phyloP scores from a whole-genome alignment of 2,888 invertebrate species.

The Rhopalosiphum nymphaeae region DNA sequence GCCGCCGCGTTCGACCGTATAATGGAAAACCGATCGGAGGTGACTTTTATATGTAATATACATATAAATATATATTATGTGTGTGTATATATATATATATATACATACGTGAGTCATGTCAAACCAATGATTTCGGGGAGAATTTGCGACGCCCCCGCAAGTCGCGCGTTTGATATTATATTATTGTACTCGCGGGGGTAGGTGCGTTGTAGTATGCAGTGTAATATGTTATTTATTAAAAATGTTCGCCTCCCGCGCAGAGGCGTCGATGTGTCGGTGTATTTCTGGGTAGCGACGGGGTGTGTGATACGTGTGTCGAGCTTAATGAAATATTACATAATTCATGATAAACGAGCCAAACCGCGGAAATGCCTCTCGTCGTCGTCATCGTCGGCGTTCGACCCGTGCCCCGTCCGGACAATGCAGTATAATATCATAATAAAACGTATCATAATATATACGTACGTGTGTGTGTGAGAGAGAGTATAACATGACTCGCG shows the following conservation, averaged over 20 bases:
- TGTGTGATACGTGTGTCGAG: background rate
- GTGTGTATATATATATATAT: background rate
- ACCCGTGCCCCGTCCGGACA: background rate
- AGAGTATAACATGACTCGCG: background rate
- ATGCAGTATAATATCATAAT: background rate
- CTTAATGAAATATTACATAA: conserved; percentile 13
- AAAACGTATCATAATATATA: background rate
- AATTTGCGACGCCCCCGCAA: background rate
- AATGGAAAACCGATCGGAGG: conserved; percentile 47
- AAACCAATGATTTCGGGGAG: background rate
- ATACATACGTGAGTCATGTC: conserved; percentile 26
- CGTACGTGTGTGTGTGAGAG: background rate
- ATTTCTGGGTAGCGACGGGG: background rate
- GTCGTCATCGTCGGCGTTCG: background rate
- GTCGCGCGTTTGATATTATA: background rate
- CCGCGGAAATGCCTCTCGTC: background rate
- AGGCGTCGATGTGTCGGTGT: background rate
- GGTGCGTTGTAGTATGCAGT: background rate
- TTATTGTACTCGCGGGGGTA: background rate
- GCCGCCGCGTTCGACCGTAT: conserved; percentile 51
- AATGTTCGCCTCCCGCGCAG: conserved; percentile 1
- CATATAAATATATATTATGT: background rate
- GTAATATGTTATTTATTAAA: conserved; percentile 19
- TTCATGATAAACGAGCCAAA: conserved; percentile 19
- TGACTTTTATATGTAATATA: conserved; percentile 15